phyloP scores from a whole-genome alignment of 2,113 vertebrate species.

The Phasianus colchicus region DNA sequence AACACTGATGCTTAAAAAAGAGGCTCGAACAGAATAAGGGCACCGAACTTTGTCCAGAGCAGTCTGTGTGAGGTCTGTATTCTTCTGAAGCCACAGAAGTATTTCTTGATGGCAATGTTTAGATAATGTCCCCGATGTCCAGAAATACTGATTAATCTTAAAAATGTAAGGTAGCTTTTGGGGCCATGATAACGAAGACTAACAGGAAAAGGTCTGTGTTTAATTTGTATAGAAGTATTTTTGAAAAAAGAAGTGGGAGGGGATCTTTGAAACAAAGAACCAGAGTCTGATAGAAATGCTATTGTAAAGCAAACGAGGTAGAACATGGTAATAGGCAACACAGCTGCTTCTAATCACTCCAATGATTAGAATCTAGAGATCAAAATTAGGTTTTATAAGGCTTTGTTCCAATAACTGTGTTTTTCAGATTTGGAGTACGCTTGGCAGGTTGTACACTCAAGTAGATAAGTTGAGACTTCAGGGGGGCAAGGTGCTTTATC shows the following conservation, averaged over 20 bases:
- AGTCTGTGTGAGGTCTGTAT: not conserved
- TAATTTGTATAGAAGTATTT: not conserved
- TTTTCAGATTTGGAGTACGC: not conserved
- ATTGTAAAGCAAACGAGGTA: not conserved
- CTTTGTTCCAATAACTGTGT: not conserved
- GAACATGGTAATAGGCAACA: not conserved
- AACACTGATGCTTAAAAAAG: not conserved
- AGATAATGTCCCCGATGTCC: not conserved
- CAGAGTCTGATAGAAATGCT: not conserved
- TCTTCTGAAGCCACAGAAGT: not conserved
- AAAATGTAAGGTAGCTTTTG: not conserved
- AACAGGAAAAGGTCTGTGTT: not conserved
- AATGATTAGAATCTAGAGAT: not conserved
- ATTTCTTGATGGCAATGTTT: not conserved
- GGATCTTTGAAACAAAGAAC: not conserved
- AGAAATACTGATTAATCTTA: not conserved
- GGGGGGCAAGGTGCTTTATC: not conserved
- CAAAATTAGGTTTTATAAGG: not conserved
- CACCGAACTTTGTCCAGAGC: not conserved
- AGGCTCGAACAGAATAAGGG: not conserved
- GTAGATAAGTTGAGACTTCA: not conserved
- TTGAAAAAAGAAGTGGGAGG: rapidly evolving
- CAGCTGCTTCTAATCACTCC: not conserved
- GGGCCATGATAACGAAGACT: not conserved
- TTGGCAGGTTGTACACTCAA: not conserved